Base-by-base conservation (phyloP, 2,113 vertebrate species). In the Amphiprion ocellaris region DNA sequence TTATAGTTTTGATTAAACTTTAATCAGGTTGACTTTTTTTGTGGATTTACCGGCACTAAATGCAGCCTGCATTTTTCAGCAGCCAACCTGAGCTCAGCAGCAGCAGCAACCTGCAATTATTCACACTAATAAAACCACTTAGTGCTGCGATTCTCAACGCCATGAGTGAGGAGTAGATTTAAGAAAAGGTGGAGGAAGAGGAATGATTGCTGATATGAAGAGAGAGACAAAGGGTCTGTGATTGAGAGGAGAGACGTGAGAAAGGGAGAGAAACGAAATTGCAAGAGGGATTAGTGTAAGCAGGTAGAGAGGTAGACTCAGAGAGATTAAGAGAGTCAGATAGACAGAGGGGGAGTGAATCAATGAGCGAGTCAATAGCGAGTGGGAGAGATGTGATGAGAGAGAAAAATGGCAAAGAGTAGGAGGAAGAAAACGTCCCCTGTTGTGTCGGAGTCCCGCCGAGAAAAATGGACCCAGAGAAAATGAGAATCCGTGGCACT, bases 361-460 rank as follows among this genome's bases (percentile, higher is more conserved):
- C 91, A 87, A 92, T 92, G 89, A 69, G 86, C 64, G 21, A 1
- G 87, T 90, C 89, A 39, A 91, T 89, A 72, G 71, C 0, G 79
- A 82, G 83, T 69, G 67, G 74, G 81, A 67, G 79, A 62, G 83
- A 84, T 78, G 89, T 74, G 89, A 84, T 55, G 85, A 75, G 89
- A 78, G 73, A 73, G 78, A 74, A 55, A 83, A 75, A 85, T 79
- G 79, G 82, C 72, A 7, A 69, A 54, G 79, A 83, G 70, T 24
- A 17, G 81, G 41, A 72, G 74, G 79, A 70, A 54, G 80, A 72
- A 56, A 66, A 69, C 17, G 30, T 54, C 68, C 58, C 78, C 68
- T 33, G 75, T 74, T 67, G 75, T 58, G 76, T 60, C 10, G 61
- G 72, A 69, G 77, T 52, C 77, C 74, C 6, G 14, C 61, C 2